Evolutionary conservation across 2,888 invertebrate species (phyloP).

Genomic region (Hanleya hanleyi): DNA sequence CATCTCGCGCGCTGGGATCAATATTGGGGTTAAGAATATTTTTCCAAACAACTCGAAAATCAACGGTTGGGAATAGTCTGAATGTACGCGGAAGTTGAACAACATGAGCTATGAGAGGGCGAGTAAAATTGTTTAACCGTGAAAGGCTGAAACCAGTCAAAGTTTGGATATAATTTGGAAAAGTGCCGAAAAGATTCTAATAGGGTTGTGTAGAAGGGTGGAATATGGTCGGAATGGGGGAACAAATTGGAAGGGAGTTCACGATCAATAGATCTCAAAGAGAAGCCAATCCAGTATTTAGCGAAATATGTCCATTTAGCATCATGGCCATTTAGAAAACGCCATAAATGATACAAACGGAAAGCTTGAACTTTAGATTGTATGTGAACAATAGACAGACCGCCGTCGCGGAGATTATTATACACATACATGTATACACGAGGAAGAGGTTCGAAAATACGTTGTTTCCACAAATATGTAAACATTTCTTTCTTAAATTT

Average conservation of each 20-base stretch:
- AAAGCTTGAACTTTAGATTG: constrained; percentile 4
- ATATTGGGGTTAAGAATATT: not conserved
- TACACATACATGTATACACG: not conserved
- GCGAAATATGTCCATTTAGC: constrained; percentile 30
- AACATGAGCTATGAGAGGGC: not conserved
- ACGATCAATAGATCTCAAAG: constrained; percentile 7
- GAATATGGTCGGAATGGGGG: constrained; percentile 26
- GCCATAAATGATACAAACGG: constrained; percentile 12
- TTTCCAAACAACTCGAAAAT: not conserved
- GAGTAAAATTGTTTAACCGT: not conserved
- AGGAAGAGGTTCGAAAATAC: constrained; percentile 9
- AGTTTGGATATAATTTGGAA: not conserved
- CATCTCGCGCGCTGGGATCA: not conserved
- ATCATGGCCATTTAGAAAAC: constrained; percentile 6
- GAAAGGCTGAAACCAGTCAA: not conserved
- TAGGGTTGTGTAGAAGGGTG: constrained; percentile 13
- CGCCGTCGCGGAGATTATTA: not conserved
- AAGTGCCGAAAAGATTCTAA: not conserved
- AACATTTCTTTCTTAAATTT: not conserved
- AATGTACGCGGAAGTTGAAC: not conserved
- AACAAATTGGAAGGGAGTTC: constrained; percentile 9
- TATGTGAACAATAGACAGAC: constrained; percentile 13
- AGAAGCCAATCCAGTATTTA: constrained; percentile 31
- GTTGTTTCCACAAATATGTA: not conserved
- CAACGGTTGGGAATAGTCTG: not conserved